Base-by-base conservation (phyloP, 2,797 vertebrate species). In the Podarcis siculus region DNA sequence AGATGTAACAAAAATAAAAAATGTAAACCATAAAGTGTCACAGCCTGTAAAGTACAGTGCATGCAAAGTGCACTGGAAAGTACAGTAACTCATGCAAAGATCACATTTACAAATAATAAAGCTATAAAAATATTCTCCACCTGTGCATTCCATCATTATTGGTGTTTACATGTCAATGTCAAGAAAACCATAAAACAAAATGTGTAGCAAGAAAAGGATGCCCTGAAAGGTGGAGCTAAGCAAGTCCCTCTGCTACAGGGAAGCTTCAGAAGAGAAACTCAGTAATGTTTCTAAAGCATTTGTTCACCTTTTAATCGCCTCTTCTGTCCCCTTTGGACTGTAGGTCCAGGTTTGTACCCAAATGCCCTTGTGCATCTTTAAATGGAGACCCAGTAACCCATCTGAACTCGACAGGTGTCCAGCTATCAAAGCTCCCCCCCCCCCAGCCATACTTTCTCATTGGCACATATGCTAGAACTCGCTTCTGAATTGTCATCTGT, bases 381-480 rank as follows among this genome's bases (percentile, higher is more conserved):
- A 76, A 90, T 77, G 82, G 32, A 81, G 71, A 71, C 35, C 55
- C 71, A 71, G 66, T 82, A 78, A 72, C 66, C 79, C 66, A 64
- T 81, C 35, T 82, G 86, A 85, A 77, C 78, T 81, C 37, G 78
- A 82, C 84, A 83, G 82, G 17, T 55, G 71, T 72, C 76, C 69
- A 13, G 0, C 3, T 0, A 30, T 0, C 78, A 1, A 55, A 1
- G n/a, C 25, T 21, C 17, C 25, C 27, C 27, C 27, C 8, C 8
- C 87, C 75, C 49, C 73, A n/a, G 55, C 35, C 58, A 73, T 73
- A 32, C 19, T 25, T 72, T 69, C 79, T 79, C 64, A 42, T 71
- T 82, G 83, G 25, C 32, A 71, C 42, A 45, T n/a, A 27, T 35
- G 10, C 42, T 30, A 37, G 32, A 61, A 23, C 9, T 42, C 80